Evolutionary conservation across 2,113 vertebrate genomes (phyloP), one percentile per base, ranked within the genome.

Genomic region (Oryzias javanicus): DNA sequence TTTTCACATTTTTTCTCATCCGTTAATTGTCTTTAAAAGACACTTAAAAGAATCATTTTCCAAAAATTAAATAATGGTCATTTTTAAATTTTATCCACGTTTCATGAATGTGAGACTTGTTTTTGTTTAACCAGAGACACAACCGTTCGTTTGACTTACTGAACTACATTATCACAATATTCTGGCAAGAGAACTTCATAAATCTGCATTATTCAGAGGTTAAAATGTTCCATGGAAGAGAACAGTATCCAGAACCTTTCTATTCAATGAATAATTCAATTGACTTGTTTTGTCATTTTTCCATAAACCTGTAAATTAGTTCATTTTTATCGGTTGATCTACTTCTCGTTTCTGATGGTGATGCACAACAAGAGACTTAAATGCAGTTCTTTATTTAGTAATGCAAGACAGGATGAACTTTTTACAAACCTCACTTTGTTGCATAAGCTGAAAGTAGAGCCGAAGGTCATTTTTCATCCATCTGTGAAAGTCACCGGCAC

Each of bases 401-500:
- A 10, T 46, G 25, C 49, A n/a, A 5, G 20, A 14, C 5, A 7
- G 29, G 17, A 46, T 27, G 6, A 20, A 18, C 20, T 44, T 47
- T 35, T n/a, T 25, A 8, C 6, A 12, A 29, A 46, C 13, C 4
- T 18, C 17, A n/a, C 15, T 18, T 35, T 35, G 50, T 53, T 18
- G 35, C n/a, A 53, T 13, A 35, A 53, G 16, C 50, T 53, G 10
- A 3, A 53, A 53, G 49, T 46, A 40, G 5, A 55, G 42, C 18
- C 25, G 50, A 15, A 61, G 56, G 35, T 57, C 61, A 53, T 16
- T 45, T 7, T 18, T 25, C 19, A n/a, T 22, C 51, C 59, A 50
- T 6, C 46, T 56, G 52, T 53, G 42, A 52, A 54, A 54, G 13
- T 40, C 0, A 52, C 10, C 8, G 35, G 6, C 35, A 35, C 35